These are phyloP conservation scores for Mesorhabditis belari DNA, from an alignment of 2,888 invertebrate genomes.

Conservation along the genomic window DNA sequence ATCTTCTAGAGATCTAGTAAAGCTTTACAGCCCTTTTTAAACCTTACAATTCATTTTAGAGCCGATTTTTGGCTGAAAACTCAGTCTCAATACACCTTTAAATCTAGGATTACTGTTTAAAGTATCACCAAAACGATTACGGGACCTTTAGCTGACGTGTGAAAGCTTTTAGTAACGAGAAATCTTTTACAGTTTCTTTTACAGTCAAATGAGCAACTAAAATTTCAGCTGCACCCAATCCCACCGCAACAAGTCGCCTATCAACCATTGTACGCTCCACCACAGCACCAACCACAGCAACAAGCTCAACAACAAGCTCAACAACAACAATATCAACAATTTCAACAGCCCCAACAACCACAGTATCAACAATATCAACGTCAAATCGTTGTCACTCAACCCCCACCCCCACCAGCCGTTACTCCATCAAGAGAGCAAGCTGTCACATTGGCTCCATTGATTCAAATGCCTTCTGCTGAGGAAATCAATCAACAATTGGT, in stretches of 20 bases:
- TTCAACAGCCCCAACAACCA: slow-evolving; percentile 11
- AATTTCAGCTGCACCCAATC: background rate
- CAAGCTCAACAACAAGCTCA: background rate
- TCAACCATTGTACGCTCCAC: background rate
- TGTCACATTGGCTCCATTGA: slow-evolving; percentile 26
- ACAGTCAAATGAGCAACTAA: no score
- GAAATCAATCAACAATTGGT: slow-evolving; percentile 15
- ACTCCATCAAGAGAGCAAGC: slow-evolving; percentile 5
- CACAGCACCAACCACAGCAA: background rate
- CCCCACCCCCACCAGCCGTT: slow-evolving; percentile 6
- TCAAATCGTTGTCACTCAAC: background rate
- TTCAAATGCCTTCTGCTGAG: slow-evolving; percentile 22
- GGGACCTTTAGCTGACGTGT: no score
- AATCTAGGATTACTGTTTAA: no score
- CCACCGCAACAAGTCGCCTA: background rate
- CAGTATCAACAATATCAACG: slow-evolving; percentile 8
- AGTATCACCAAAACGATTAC: no score
- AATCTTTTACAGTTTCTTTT: no score
- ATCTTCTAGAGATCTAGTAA: no score
- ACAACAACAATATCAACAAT: background rate
- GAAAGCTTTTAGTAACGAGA: no score
- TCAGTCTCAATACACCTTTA: no score
- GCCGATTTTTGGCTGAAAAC: no score
- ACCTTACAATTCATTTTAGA: background rate
- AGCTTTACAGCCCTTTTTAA: background rate